Evolutionary conservation across 2,888 invertebrate species (phyloP).

Genomic region (Cheilosia scutellata): DNA sequence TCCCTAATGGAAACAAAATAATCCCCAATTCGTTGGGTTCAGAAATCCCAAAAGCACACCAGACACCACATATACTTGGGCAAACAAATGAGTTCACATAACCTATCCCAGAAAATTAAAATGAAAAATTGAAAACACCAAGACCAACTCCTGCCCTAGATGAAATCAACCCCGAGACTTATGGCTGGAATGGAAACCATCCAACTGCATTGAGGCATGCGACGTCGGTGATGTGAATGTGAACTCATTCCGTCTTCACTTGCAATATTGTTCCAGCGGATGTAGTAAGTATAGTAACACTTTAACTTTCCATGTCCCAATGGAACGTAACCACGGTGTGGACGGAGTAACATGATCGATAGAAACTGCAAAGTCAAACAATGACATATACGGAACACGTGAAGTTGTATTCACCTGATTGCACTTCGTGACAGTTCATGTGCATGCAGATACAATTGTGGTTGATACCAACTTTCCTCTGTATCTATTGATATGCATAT

Average conservation of each 20-base stretch:
- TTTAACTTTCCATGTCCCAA: constrained; percentile 36
- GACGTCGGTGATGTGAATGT: constrained; percentile 38
- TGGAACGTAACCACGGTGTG: constrained; percentile 24
- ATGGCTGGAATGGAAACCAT: constrained; percentile 50
- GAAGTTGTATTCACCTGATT: constrained; percentile 68
- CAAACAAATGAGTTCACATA: constrained; percentile 27
- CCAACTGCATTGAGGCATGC: constrained; percentile 63
- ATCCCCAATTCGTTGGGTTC: constrained; percentile 27
- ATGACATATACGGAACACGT: constrained; percentile 45
- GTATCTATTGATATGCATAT: background rate
- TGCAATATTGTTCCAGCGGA: constrained; percentile 47
- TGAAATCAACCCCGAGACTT: constrained; percentile 35
- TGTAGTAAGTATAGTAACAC: constrained; percentile 1
- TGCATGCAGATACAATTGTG: constrained; percentile 14
- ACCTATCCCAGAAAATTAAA: constrained; percentile 23
- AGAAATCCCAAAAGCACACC: constrained; percentile 14
- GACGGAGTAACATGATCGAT: constrained; percentile 50
- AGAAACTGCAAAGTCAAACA: constrained; percentile 66
- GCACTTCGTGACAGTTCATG: constrained; percentile 28
- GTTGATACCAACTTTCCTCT: constrained; percentile 23
- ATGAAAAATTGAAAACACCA: background rate
- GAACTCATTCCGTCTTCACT: constrained; percentile 24
- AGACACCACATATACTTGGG: background rate
- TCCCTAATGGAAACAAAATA: constrained; percentile 22
- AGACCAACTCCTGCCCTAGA: constrained; percentile 20